phyloP scores from a whole-genome alignment of 2,797 vertebrate species.

The Eutrigla gurnardus region DNA sequence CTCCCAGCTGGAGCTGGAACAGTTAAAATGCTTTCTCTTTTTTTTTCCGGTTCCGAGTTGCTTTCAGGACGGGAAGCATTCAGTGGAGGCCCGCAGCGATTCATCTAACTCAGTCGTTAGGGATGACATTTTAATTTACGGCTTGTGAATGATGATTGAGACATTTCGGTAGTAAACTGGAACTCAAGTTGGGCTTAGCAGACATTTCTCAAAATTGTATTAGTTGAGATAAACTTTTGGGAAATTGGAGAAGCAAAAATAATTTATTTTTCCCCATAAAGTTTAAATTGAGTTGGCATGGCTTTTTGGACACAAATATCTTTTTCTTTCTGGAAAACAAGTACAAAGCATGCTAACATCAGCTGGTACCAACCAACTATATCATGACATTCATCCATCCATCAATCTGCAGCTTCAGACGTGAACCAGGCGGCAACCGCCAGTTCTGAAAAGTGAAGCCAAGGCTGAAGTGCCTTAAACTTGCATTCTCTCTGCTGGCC shows the following conservation, averaged over 20 bases:
- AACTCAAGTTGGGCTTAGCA: background rate
- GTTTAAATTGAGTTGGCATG: background rate
- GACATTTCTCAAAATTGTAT: background rate
- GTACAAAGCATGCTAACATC: too few relatives aligned
- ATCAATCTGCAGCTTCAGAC: too few relatives aligned
- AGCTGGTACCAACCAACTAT: too few relatives aligned
- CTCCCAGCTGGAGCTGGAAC: conserved; percentile 37
- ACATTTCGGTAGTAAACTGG: background rate
- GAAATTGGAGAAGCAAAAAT: background rate
- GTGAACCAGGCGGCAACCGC: too few relatives aligned
- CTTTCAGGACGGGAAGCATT: background rate
- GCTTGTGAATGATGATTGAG: conserved; percentile 13
- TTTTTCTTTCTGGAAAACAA: too few relatives aligned
- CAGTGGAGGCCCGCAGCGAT: background rate
- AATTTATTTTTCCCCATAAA: background rate
- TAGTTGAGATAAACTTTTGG: background rate
- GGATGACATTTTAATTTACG: conserved; percentile 9
- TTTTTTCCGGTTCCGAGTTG: conserved; percentile 13
- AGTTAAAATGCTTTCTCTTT: background rate
- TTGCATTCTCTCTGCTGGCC: too few relatives aligned
- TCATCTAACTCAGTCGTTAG: background rate
- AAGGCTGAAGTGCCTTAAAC: too few relatives aligned
- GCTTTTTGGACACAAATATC: too few relatives aligned
- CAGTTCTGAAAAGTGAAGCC: too few relatives aligned
- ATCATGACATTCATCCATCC: too few relatives aligned